Base-by-base conservation (phyloP, 2,888 invertebrate species). In the Pharmacophagus antenor region DNA sequence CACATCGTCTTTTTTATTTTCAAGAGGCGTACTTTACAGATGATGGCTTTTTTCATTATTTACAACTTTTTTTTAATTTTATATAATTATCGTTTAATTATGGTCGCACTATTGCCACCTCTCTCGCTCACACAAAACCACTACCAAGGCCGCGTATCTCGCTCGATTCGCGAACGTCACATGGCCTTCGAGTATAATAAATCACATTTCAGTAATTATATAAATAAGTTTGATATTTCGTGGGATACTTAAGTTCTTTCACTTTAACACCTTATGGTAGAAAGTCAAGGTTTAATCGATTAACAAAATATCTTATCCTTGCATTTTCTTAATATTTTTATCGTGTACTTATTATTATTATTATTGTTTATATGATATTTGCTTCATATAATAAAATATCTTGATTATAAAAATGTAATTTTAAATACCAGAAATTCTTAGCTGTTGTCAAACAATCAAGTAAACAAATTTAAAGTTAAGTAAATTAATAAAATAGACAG, bases 51-150 rank as follows among this genome's bases (percentile, higher is more conserved):
- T n/a, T n/a, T n/a, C n/a, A n/a, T n/a, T n/a, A n/a, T n/a, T n/a
- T n/a, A n/a, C n/a, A n/a, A n/a, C n/a, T n/a, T n/a, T n/a, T n/a
- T n/a, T n/a, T n/a, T n/a, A n/a, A n/a, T n/a, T n/a, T n/a, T n/a
- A n/a, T n/a, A 25, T 25, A 25, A 25, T 25, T 7, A 7, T 25
- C 3, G 37, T 37, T 37, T 4, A 4, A 4, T 41, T 42, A 20
- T 37, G 31, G 53, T 12, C 20, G 37, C 27, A 58, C 72, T 22
- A 62, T 23, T 18, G 8, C 47, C 42, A 7, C 20, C 61, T 61
- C 59, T 79, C 74, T 65, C 76, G 62, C 65, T 74, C 70, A 50
- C 63, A 47, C 69, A 23, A 48, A 59, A n/a, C 50, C 60, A 47
- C 48, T 63, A 59, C 63, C 67, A 67, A 65, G 64, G 67, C 65